Percentiles rank a stretch among this genome's conserved stretches.
phyloP scores from a whole-genome alignment of 2,888 invertebrate genomes.

The Tubulanus polymorphus region DNA sequence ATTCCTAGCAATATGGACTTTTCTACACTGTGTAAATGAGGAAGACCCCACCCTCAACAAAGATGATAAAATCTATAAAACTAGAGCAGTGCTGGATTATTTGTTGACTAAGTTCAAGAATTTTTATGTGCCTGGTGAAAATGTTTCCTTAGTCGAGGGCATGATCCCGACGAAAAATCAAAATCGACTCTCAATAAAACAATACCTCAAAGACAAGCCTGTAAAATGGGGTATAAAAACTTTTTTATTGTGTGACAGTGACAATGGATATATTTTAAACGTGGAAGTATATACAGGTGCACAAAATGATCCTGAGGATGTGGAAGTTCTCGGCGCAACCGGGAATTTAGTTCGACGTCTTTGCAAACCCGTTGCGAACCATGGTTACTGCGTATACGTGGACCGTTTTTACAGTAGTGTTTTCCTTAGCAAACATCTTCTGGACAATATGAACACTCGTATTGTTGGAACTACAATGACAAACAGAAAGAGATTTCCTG shows the following conservation, averaged over 20 bases:
- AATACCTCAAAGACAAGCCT: constrained; percentile 14
- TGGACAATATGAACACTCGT: background rate
- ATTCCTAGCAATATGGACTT: constrained; percentile 18
- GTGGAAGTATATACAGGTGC: constrained; percentile 10
- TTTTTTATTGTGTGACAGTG: constrained; percentile 12
- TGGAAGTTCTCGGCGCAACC: constrained; percentile 1
- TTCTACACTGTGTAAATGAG: constrained; percentile 18
- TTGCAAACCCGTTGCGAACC: background rate
- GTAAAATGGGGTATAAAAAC: constrained; percentile 13
- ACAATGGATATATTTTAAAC: constrained; percentile 8
- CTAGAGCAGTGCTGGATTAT: constrained; percentile 8
- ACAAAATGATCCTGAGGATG: background rate
- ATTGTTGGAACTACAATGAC: constrained; percentile 8
- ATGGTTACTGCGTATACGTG: constrained; percentile 12
- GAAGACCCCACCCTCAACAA: constrained; percentile 15
- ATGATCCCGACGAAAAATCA: constrained; percentile 19
- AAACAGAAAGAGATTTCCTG: constrained; percentile 6
- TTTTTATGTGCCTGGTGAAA: constrained; percentile 9
- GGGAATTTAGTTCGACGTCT: constrained; percentile 13
- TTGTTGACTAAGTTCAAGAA: constrained; percentile 10
- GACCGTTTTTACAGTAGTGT: constrained; percentile 16
- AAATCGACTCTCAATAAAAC: constrained; percentile 11
- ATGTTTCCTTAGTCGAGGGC: constrained; percentile 16
- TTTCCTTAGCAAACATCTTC: constrained; percentile 10
- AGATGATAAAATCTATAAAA: constrained; percentile 18